Base-by-base conservation (phyloP, 1,140 invertebrate species). In the Lysiphlebus fabarum region DNA sequence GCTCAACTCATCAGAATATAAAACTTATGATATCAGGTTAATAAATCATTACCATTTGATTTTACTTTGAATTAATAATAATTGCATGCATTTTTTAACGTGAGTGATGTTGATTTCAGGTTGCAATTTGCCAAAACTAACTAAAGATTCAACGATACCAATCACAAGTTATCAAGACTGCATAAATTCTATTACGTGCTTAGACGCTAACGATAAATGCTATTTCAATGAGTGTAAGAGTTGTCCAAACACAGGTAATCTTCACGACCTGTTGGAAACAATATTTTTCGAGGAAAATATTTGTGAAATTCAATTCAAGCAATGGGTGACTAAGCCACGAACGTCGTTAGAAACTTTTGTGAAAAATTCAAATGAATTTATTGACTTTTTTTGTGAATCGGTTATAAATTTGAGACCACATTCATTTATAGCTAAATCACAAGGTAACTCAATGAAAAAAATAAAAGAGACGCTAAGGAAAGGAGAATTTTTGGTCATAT, bases 1-100 rank as follows among this genome's bases (percentile, higher is more conserved):
- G 67, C 57, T 37, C 49, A 7, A 53, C 58, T 36, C 65, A 69
- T 58, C 63, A 69, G 53, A 70, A 70, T 47, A 44, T 65, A 6
- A 67, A 65, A 59, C 61, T 69, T 26, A 65, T 67, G 63, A 62
- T 67, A 41, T 34, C 45, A 40, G 59, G 45, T 57, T 44, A n/a
- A 54, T 54, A 7, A 42, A 41, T 45, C 10, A 10, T n/a, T 45
- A 33, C 11, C 43, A 7, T 50, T 44, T 43, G 37, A 38, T 12
- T 37, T 59, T 47, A 11, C 12, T 45, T 43, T 53, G 37, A n/a
- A 44, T 53, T 6, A 6, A 42, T 41, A 34, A 54, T 41, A n/a
- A 40, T 12, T 17, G 17, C 40, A 36, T 49, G 8, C 17, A 14
- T 26, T 42, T 9, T 41, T 41, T 26, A 12, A 17, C 17, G 37